Evolutionary conservation across 2,797 vertebrate genomes (phyloP), one percentile per base, ranked within the genome.

Genomic region (Carduelis carduelis): DNA sequence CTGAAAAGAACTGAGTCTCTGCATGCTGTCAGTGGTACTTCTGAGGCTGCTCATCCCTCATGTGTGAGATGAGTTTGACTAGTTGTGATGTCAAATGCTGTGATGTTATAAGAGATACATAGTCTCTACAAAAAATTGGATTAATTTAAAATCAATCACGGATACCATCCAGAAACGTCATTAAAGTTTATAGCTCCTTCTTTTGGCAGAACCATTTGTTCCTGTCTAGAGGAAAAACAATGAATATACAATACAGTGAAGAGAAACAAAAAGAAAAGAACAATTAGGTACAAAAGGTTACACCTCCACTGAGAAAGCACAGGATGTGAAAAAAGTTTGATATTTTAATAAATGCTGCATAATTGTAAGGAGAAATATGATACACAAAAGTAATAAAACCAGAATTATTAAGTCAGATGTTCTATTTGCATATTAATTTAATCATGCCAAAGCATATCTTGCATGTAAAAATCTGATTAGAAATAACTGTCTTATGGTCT

Each of bases 181-280:
- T 90, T 83, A 64, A 66, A 93, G 64, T 66, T 66, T 44, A 60
- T 35, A 79, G 3, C 11, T 86, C 19, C 52, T 70, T 41, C 44
- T 89, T 84, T 81, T 89, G 80, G 69, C 72, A 94, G 79, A 93
- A 83, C 7, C 3, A 44, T 86, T 94, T 94, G 85, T 90, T 85
- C 49, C 44, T 75, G 44, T 83, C 85, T 75, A 34, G 41, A 74
- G 11, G 18, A 83, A 83, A 96, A 93, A 68, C 16, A 83, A 60
- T 56, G 32, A 24, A 49, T 78, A 66, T 39, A 43, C 4, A 34
- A 76, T 39, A 90, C 10, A 85, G 41, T 43, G 34, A 71, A 50
- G 28, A 81, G 9, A 83, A 85, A 91, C 16, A 66, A 44, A 74
- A 79, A 46, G 5, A 63, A 83, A 74, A 74, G 11, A 56, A 41